Conservation (phyloP, 1,140 invertebrate genomes). For the Euglossa dilemma region DNA sequence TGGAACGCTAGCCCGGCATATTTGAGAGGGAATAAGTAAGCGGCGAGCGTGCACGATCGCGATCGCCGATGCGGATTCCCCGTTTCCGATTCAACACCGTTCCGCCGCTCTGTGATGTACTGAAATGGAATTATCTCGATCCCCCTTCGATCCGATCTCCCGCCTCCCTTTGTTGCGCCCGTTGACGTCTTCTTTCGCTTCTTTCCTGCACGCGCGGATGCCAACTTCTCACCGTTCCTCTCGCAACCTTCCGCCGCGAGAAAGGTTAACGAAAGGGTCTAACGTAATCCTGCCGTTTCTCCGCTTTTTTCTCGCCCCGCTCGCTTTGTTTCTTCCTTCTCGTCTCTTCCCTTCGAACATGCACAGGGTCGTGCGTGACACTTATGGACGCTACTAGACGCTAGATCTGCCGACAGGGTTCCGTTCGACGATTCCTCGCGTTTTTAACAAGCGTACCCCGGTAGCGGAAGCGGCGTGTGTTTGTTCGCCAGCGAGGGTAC, state of each 20-base stretch:
- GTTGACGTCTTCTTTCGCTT: constrained; percentile 41
- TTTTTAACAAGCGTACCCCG: no score
- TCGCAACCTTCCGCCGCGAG: not conserved
- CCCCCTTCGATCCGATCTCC: constrained; percentile 48
- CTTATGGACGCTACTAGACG: no score
- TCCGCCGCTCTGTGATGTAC: constrained; percentile 37
- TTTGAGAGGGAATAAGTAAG: constrained; percentile 37
- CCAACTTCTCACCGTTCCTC: not conserved
- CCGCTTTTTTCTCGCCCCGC: no score
- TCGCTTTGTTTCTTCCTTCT: no score
- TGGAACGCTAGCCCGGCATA: constrained; percentile 26
- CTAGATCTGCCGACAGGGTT: no score
- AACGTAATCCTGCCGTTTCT: no score
- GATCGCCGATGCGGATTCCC: constrained; percentile 44
- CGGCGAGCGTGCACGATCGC: constrained; percentile 35
- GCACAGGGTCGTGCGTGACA: no score
- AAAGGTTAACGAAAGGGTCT: not conserved
- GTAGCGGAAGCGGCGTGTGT: no score
- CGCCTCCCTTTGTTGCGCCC: constrained; percentile 31
- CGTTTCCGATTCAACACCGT: constrained; percentile 47
- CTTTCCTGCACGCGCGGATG: not conserved
- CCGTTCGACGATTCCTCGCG: no score
- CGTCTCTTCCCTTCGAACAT: no score
- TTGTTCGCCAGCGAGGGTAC: no score
- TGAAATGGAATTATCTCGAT: constrained; percentile 49